A percentile compares a stretch with the other conserved stretches of the same genome.
Evolutionary conservation across 1,140 invertebrate species (phyloP).

Genomic region (Procambarus clarkii): DNA sequence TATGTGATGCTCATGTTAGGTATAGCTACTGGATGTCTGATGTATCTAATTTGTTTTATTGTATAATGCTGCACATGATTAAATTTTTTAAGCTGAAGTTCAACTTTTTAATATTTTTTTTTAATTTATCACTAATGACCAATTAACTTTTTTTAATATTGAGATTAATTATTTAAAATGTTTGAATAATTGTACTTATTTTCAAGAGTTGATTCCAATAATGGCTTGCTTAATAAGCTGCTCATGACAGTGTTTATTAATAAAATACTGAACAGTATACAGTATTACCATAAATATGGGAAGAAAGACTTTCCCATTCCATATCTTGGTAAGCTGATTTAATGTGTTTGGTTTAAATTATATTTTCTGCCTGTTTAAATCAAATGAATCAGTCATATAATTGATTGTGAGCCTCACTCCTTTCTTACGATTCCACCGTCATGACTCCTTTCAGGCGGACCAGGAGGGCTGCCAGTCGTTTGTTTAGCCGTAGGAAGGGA

Average conservation of each 20-base stretch:
- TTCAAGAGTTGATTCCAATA: conserved; percentile 9
- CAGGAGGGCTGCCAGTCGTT: conserved; percentile 59
- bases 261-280: background rate
- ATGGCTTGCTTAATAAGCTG: conserved; percentile 30
- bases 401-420: conserved; percentile 39
- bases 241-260: conserved; percentile 28
- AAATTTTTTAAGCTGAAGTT: no score
- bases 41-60: background rate
- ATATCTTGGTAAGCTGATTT: background rate
- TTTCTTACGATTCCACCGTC: conserved; percentile 48
- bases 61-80: background rate
- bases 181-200: background rate
- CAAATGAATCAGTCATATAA: background rate
- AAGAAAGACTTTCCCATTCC: background rate
- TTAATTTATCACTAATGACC: background rate
- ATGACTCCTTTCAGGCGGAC: conserved; percentile 66
- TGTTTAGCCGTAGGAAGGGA: conserved; percentile 63
- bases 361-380: background rate
- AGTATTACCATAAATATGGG: background rate
- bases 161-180: background rate
- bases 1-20: background rate
- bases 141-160: background rate
- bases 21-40: background rate
- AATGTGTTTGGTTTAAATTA: background rate
- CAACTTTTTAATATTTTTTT: background rate